Evolutionary conservation across 2,888 invertebrate species (phyloP).

Genomic region (Pyrrhopygopsis socrates): DNA sequence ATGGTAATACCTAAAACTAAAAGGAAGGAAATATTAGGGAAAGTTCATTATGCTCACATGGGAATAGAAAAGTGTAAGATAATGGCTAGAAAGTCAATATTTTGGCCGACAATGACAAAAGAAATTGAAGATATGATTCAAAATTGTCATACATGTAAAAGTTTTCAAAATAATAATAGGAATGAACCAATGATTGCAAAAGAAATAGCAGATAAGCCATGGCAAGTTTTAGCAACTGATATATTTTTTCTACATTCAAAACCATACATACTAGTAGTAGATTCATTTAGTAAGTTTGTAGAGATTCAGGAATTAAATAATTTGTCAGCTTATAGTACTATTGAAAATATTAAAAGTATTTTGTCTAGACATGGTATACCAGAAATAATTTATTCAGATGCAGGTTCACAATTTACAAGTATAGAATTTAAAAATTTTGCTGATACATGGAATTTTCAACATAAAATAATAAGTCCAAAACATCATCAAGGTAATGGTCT

Average conservation of each 20-base stretch:
- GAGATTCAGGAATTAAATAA: constrained; percentile 25
- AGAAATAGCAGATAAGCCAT: constrained; percentile 50
- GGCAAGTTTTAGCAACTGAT: constrained; percentile 68
- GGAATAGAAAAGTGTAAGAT: constrained; percentile 58
- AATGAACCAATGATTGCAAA: constrained; percentile 48
- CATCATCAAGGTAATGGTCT: neutral
- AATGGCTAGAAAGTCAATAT: constrained; percentile 61
- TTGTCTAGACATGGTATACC: constrained; percentile 48
- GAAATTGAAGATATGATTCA: constrained; percentile 24
- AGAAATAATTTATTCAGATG: constrained; percentile 62
- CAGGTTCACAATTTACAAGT: neutral
- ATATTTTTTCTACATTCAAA: constrained; percentile 47
- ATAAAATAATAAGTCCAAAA: no score
- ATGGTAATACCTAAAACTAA: constrained; percentile 51
- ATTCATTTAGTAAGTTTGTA: constrained; percentile 30
- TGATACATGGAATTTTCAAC: constrained; percentile 68
- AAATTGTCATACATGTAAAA: constrained; percentile 30
- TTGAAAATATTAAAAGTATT: constrained; percentile 15
- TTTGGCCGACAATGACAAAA: constrained; percentile 40
- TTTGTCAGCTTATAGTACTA: constrained; percentile 14
- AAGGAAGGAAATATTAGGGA: constrained; percentile 53
- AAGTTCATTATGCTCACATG: constrained; percentile 55
- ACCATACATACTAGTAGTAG: constrained; percentile 38
- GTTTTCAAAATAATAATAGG: constrained; percentile 41
- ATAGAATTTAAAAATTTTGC: constrained; percentile 3